Conservation (phyloP, 2,113 vertebrate species). For the Rhadina sibilatrix region DNA sequence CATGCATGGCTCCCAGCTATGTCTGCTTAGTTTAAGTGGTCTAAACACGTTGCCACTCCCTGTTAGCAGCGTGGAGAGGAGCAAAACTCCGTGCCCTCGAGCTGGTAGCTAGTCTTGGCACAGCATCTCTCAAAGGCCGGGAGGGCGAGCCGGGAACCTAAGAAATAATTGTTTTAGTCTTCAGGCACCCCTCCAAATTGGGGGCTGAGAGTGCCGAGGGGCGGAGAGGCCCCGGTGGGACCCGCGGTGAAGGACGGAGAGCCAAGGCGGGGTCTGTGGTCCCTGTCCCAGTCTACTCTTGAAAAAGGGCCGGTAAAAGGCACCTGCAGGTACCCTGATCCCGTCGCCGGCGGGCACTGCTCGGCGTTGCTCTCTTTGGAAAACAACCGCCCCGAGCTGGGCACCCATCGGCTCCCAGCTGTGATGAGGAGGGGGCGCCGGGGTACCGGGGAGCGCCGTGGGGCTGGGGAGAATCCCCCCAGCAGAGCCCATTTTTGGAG, state of each 20-base stretch:
- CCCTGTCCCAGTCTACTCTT: background rate
- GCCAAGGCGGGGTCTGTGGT: background rate
- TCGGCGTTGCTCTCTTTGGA: background rate
- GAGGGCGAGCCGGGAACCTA: background rate
- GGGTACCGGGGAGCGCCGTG: background rate
- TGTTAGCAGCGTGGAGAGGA: background rate
- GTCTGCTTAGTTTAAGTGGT: slow-evolving; percentile 44
- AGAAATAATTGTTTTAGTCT: background rate
- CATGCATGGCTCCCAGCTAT: slow-evolving; percentile 50
- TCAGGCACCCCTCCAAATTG: background rate
- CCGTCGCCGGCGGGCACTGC: background rate
- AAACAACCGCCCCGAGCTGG: background rate
- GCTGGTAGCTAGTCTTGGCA: background rate
- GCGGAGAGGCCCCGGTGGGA: background rate
- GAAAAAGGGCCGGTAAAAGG: background rate
- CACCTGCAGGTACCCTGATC: background rate
- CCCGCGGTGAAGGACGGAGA: background rate
- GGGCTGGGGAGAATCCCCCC: background rate
- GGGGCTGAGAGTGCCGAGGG: background rate
- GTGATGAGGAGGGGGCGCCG: background rate
- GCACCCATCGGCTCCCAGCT: background rate
- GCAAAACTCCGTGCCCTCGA: background rate
- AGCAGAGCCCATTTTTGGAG: background rate
- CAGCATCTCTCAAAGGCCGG: background rate
- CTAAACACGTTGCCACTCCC: slow-evolving; percentile 47